Conservation (phyloP, 1,140 invertebrate genomes). For the Trichonephila clavipes region DNA sequence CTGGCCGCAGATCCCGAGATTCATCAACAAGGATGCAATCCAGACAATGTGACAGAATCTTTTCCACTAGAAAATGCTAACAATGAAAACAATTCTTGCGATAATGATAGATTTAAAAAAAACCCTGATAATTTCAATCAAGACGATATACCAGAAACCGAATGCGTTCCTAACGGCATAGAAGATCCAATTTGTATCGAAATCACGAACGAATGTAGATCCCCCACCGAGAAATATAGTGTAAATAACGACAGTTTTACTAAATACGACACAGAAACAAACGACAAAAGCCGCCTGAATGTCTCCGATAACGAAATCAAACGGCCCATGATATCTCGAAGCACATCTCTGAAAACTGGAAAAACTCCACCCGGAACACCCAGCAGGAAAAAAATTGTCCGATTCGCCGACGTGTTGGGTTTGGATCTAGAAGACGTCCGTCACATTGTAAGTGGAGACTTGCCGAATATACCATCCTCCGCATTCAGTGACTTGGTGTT, state of each 20-base stretch:
- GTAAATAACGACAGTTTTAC: not conserved
- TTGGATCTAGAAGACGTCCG: constrained; percentile 93
- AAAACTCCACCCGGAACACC: constrained; percentile 95
- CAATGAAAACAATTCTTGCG: too few relatives aligned
- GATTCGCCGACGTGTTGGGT: constrained; percentile 97
- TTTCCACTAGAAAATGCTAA: not conserved
- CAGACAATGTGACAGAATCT: not conserved
- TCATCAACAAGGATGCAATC: not conserved
- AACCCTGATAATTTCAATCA: not conserved
- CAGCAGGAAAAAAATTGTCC: constrained; percentile 91
- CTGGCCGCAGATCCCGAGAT: not conserved
- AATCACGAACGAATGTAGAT: not conserved
- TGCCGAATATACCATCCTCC: constrained; percentile 91
- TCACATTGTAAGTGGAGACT: constrained; percentile 85
- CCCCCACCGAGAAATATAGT: not conserved
- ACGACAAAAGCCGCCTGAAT: not conserved
- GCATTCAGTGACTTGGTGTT: constrained; percentile 83
- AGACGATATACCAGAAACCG: not conserved
- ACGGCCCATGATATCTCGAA: constrained; percentile 85
- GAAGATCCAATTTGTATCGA: not conserved
- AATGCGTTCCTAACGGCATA: not conserved
- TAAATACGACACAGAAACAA: not conserved
- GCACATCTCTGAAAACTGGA: constrained; percentile 92
- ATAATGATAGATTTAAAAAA: not conserved
- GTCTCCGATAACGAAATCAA: constrained; percentile 79